Evolutionary conservation across 2,888 invertebrate genomes (phyloP).

Genomic region (Nysson spinosus): DNA sequence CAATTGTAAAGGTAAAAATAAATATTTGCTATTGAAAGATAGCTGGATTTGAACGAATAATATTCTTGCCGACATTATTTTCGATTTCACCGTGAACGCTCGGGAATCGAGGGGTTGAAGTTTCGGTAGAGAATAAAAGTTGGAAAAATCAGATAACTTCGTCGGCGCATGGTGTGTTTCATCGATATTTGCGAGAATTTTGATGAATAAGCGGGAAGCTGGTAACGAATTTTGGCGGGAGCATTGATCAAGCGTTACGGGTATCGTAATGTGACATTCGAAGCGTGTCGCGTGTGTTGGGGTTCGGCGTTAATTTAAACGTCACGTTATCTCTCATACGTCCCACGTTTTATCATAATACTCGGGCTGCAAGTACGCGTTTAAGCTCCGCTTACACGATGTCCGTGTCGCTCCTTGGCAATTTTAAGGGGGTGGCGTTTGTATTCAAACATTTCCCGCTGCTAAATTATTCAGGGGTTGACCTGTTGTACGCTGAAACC

Average conservation of each 20-base stretch:
- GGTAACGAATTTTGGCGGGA: conserved; percentile 59
- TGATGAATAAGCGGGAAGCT: conserved; percentile 57
- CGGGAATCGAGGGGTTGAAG: neutral
- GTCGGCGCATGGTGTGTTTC: conserved; percentile 38
- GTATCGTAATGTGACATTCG: conserved; percentile 54
- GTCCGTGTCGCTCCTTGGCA: conserved; percentile 32
- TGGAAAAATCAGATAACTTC: conserved; percentile 34
- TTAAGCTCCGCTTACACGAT: conserved; percentile 13
- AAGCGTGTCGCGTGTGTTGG: conserved; percentile 49
- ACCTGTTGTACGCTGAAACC: conserved; percentile 36
- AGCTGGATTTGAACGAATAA: too few relatives aligned
- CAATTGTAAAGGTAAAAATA: too few relatives aligned
- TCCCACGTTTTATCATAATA: conserved; percentile 55
- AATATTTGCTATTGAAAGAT: too few relatives aligned
- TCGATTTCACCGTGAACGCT: neutral
- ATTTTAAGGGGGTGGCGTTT: conserved; percentile 18
- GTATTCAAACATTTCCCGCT: conserved; percentile 19
- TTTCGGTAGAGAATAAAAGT: conserved; percentile 3
- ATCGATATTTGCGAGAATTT: conserved; percentile 48
- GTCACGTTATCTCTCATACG: conserved; percentile 51
- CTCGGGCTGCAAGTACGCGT: conserved; percentile 9
- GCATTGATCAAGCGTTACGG: conserved; percentile 48
- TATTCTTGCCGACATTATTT: neutral
- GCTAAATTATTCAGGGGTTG: conserved; percentile 40
- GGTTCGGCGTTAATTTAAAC: conserved; percentile 57